Base-by-base conservation (phyloP, 1,140 invertebrate genomes). In the Diuraphis noxia region DNA sequence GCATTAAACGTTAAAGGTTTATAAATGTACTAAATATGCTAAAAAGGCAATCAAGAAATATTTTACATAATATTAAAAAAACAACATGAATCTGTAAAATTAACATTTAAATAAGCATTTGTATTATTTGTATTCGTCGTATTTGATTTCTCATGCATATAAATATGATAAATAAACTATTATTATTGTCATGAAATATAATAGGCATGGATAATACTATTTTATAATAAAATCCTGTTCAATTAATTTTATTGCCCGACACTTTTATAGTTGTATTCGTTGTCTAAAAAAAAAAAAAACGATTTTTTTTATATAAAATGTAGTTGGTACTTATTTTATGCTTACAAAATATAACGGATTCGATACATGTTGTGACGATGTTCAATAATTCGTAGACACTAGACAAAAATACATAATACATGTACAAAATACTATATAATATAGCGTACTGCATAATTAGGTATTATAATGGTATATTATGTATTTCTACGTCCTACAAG, bases 51-150 rank as follows among this genome's bases (percentile, higher is more conserved):
- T n/a, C 19, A 34, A 49, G 4, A 46, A 43, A 46, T 34, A 49
- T 85, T 85, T 85, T 85, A 85, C 41, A 49, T 49, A 36, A 84
- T n/a, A 41, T 85, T 46, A 46, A 85, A 85, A 30, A 5, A 23
- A 9, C 36, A 34, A 46, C 13, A 46, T 2, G 2, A 52, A 52
- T 36, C n/a, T 86, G 21, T 38, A 49, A 86, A 86, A 86, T 86
- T 86, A 49, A 86, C 43, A 86, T 86, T 49, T 49, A 52, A 86
- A 86, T 86, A 49, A 85, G 43, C n/a, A 49, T 40, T 38, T 82
- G 25, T 30, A 43, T 43, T 82, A 36, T 36, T 19, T 4, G n/a
- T 84, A 41, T 84, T 43, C 13, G 40, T 82, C 30, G 13, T n/a
- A n/a, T 81, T 81, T 23, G 34, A 81, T 81, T 38, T 9, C 38